Conservation (phyloP, 2,113 vertebrate species). For the Campylorhamphus procurvoides region DNA sequence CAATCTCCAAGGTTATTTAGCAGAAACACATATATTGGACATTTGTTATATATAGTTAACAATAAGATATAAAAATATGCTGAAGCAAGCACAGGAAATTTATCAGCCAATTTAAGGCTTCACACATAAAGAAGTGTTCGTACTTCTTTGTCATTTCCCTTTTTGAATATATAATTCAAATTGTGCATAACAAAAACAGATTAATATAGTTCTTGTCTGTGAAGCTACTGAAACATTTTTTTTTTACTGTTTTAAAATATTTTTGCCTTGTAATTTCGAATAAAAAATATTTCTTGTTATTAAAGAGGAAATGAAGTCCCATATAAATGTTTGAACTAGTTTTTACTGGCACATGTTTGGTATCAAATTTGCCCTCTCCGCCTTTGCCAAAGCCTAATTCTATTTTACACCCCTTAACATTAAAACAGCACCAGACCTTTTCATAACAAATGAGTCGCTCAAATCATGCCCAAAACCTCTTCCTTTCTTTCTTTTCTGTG, state of each 20-base stretch:
- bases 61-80: neutral
- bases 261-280: neutral
- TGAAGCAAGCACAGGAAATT: neutral
- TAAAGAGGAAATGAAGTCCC: neutral
- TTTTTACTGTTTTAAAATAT: neutral
- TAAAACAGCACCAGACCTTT: neutral
- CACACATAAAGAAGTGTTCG: neutral
- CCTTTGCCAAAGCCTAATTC: neutral
- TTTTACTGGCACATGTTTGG: accelerated
- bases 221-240: neutral
- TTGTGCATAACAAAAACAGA: neutral
- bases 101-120: neutral
- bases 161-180: neutral
- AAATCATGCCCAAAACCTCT: neutral
- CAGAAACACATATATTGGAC: neutral
- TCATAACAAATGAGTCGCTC: neutral
- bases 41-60: neutral
- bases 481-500: neutral
- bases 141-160: neutral
- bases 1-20: neutral
- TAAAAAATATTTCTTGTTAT: neutral
- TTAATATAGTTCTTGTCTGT: neutral
- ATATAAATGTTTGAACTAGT: neutral
- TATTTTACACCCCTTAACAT: neutral
- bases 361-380: neutral